phyloP scores from a whole-genome alignment of 2,113 vertebrate genomes.

The Cichladusa arquata region DNA sequence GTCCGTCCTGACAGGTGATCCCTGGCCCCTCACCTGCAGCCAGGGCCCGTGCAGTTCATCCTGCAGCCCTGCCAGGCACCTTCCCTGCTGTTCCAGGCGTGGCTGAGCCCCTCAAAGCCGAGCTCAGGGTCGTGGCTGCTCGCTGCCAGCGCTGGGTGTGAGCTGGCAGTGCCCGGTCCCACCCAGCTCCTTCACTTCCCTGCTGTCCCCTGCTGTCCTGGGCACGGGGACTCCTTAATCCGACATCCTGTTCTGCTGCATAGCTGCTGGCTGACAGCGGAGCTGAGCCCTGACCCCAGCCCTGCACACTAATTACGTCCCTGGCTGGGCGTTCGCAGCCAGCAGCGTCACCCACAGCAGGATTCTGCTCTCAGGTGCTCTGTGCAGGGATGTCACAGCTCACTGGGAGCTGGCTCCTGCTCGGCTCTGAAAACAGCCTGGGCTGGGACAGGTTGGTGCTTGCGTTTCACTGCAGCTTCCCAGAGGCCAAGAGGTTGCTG shows the following conservation, averaged over 20 bases:
- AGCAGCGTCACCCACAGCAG: background rate
- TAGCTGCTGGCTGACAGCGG: conserved; percentile 40
- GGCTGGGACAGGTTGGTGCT: background rate
- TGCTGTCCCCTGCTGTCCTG: conserved; percentile 1
- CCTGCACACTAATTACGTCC: background rate
- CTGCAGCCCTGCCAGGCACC: accelerated
- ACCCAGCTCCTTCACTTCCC: conserved; percentile 20
- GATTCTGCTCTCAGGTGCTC: background rate
- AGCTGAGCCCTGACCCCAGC: background rate
- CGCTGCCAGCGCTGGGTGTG: background rate
- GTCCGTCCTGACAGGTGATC: accelerated
- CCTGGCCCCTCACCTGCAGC: background rate
- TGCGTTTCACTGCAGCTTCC: background rate
- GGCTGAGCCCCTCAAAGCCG: background rate
- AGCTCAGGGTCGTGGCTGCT: too few relatives aligned
- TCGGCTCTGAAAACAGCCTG: background rate
- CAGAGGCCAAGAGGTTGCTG: background rate
- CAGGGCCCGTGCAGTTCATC: background rate
- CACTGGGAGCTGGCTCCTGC: background rate
- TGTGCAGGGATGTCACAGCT: background rate
- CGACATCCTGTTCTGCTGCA: conserved; percentile 57
- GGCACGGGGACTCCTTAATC: conserved; percentile 24
- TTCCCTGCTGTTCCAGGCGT: accelerated
- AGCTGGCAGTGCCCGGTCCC: background rate
- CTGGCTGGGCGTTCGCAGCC: background rate